Base-by-base conservation (phyloP, 2,888 invertebrate genomes). In the Xylophagus ater region DNA sequence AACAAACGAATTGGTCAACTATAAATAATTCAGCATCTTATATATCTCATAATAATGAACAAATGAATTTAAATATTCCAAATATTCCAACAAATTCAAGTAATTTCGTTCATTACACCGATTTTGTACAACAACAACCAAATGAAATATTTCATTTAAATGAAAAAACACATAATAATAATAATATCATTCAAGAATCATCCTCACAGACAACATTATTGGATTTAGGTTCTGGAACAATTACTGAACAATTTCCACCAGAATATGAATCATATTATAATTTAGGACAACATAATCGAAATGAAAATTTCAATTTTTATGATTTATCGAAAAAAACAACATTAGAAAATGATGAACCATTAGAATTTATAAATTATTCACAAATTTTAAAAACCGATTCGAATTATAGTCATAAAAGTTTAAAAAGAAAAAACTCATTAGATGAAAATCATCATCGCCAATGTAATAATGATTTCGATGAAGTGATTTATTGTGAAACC, bases 71-170 rank as follows among this genome's bases (percentile, higher is more conserved):
- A 5, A 26, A 26, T 12, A 26, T 10, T 9, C 13, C 13, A 5
- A n/a, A 26, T 2, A n/a, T 7, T 8, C 23, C n/a, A 26, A 12
- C 26, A 26, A 4, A 13, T 13, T 5, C 5, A n/a, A 30, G 15
- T 15, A 7, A 10, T 13, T 4, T 5, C 30, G 4, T 14, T 30
- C 15, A 12, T 2, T 15, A n/a, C 14, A 6, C 13, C 15, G 8
- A 14, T 9, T 10, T 14, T 2, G 14, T 10, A 15, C 30, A 30
- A 14, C 15, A 14, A 13, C 41, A 41, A 29, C 80, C 82, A 0
- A 81, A 81, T 54, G 81, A 82, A 59, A 81, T 82, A 46, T 82
- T 82, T 60, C 81, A 81, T 56, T 60, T 81, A 40, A 81, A 81
- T 52, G 80, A 81, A 54, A 81, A 81, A 0, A 68, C 81, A 14